These are phyloP conservation scores for Thomomys bottae DNA, from an alignment of 2,113 vertebrate genomes.

Conservation along the genomic window DNA sequence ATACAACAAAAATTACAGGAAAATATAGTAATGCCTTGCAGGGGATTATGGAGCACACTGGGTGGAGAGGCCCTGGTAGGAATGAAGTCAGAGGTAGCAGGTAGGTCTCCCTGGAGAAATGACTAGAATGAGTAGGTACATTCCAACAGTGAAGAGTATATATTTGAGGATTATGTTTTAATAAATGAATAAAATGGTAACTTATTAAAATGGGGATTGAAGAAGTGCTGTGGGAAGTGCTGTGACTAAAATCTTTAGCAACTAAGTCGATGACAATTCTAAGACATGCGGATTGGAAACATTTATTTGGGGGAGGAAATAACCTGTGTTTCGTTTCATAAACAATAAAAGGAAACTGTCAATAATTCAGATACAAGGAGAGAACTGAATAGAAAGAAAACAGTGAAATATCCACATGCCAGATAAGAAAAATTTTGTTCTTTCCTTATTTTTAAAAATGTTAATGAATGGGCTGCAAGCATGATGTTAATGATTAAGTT, in stretches of 20 bases:
- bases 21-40: not conserved
- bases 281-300: not conserved
- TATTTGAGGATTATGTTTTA: not conserved
- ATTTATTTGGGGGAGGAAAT: not conserved
- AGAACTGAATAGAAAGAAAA: not conserved
- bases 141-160: not conserved
- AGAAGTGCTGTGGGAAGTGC: not conserved
- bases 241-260: not conserved
- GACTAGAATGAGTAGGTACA: not conserved
- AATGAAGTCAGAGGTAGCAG: not conserved
- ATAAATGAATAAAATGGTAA: not conserved
- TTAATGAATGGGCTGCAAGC: too few relatives aligned
- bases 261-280: not conserved
- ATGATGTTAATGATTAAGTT: not conserved
- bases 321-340: not conserved
- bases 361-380: constrained; percentile 23
- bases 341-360: not conserved
- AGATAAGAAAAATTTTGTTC: not conserved
- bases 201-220: not conserved
- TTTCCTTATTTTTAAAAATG: not conserved
- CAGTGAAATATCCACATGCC: not conserved
- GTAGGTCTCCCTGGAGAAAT: not conserved
- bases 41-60: not conserved
- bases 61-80: too few relatives aligned
- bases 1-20: not conserved